Conservation (phyloP, 2,113 vertebrate species). For the Syngnathus floridae region DNA sequence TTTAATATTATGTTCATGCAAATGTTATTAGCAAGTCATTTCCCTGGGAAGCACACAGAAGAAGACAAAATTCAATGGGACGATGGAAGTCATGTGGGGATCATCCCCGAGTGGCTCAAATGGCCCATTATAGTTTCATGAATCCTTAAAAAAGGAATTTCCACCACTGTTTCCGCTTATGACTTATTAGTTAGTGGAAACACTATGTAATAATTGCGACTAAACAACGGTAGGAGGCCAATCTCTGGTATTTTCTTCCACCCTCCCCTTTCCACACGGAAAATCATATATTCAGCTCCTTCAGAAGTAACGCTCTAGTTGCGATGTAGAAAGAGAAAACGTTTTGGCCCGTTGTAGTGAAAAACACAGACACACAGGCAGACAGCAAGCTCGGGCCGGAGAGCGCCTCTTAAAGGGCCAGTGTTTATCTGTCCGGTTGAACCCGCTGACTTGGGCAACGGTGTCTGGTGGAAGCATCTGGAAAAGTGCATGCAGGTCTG, state of each 20-base stretch:
- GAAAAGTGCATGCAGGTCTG: slow-evolving; percentile 37
- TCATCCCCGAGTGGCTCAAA: slow-evolving; percentile 7
- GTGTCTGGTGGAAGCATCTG: slow-evolving; percentile 50
- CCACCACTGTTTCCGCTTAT: slow-evolving; percentile 25
- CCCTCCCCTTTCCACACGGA: slow-evolving; percentile 32
- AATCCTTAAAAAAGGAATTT: background rate
- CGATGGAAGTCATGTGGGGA: slow-evolving; percentile 6
- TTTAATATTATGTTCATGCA: slow-evolving; percentile 11
- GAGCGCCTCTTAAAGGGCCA: slow-evolving; percentile 53
- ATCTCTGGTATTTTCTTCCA: slow-evolving; percentile 1
- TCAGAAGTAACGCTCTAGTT: slow-evolving; percentile 58
- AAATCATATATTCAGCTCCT: slow-evolving; percentile 47
- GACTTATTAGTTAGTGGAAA: slow-evolving; percentile 44
- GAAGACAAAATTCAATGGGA: background rate
- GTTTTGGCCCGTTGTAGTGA: slow-evolving; percentile 59
- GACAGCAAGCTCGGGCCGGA: slow-evolving; percentile 51
- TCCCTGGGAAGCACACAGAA: slow-evolving; percentile 26
- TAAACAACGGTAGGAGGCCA: slow-evolving; percentile 33
- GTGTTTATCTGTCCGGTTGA: slow-evolving; percentile 54
- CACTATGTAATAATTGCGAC: slow-evolving; percentile 23
- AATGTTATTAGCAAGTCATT: slow-evolving; percentile 42
- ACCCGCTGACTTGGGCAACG: slow-evolving; percentile 55
- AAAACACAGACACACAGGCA: slow-evolving; percentile 62
- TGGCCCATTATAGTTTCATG: slow-evolving; percentile 14
- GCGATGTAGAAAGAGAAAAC: slow-evolving; percentile 52